Evolutionary conservation across 2,797 vertebrate genomes (phyloP).

Genomic region (Tamandua tetradactyla): DNA sequence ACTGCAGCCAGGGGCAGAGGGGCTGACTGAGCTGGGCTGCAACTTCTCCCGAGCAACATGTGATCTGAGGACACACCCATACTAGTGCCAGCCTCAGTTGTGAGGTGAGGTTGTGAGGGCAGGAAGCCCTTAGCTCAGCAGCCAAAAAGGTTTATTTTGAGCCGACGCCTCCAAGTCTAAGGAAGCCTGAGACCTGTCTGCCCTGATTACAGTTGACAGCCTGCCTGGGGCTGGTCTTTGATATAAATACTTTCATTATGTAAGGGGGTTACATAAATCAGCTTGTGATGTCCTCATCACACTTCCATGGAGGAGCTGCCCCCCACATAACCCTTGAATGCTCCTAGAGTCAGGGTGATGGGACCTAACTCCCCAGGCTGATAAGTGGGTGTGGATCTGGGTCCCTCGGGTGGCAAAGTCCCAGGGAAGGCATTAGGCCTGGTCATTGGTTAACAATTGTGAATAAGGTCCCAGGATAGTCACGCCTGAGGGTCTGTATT

Average conservation of each 20-base stretch:
- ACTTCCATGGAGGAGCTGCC: neutral
- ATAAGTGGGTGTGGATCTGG: neutral
- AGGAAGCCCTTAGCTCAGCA: neutral
- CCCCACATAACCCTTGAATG: neutral
- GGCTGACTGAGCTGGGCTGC: neutral
- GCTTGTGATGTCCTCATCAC: neutral
- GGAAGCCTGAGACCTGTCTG: neutral
- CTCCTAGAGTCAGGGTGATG: neutral
- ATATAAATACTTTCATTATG: neutral
- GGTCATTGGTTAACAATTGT: rapidly evolving
- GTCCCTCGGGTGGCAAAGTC: neutral
- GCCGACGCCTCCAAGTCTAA: neutral
- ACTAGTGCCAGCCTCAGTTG: neutral
- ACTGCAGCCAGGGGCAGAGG: neutral
- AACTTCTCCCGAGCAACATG: neutral
- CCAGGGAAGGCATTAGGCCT: neutral
- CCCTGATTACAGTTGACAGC: neutral
- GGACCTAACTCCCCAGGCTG: rapidly evolving
- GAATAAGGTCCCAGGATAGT: rapidly evolving
- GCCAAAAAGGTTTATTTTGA: neutral
- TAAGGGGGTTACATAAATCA: constrained; percentile 55
- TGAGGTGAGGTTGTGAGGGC: neutral
- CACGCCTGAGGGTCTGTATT: rapidly evolving
- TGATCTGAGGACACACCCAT: neutral
- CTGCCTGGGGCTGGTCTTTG: neutral